Evolutionary conservation across 2,888 invertebrate genomes (phyloP).

Genomic region (Caenorhabditis sinica): DNA sequence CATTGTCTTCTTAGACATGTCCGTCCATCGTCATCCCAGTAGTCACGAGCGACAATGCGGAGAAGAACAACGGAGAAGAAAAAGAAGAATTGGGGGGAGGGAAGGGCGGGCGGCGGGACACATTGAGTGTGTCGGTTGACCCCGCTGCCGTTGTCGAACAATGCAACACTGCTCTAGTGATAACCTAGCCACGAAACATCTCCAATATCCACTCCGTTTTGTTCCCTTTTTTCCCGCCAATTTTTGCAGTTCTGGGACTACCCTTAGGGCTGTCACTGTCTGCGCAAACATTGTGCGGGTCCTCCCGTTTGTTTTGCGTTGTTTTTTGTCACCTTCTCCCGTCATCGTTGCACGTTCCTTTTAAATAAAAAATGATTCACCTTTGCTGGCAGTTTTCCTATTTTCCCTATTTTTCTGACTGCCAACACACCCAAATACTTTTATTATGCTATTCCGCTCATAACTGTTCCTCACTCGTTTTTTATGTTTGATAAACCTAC

Average conservation of each 20-base stretch:
- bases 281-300: slow-evolving; percentile 32
- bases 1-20: slow-evolving; percentile 32
- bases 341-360: slow-evolving; percentile 27
- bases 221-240: slow-evolving; percentile 8
- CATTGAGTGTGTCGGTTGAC: slow-evolving; percentile 45
- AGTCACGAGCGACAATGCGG: slow-evolving; percentile 52
- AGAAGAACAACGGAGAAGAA: slow-evolving; percentile 34
- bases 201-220: slow-evolving; percentile 23
- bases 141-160: slow-evolving; percentile 33
- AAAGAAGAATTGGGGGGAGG: slow-evolving; percentile 13
- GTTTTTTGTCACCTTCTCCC: slow-evolving; percentile 30
- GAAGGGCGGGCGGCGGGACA: slow-evolving; percentile 17
- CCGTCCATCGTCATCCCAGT: slow-evolving; percentile 20
- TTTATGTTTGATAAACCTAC: background rate
- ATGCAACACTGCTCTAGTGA: slow-evolving; percentile 66
- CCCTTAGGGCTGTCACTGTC: slow-evolving; percentile 9
- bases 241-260: slow-evolving; percentile 42
- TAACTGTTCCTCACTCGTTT: background rate
- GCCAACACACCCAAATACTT: slow-evolving; percentile 23
- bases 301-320: slow-evolving; percentile 36
- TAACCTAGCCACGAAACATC: slow-evolving; percentile 41
- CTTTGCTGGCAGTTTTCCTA: slow-evolving; percentile 13
- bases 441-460: slow-evolving; percentile 11
- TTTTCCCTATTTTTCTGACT: slow-evolving; percentile 14
- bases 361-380: slow-evolving; percentile 46